These are phyloP conservation scores for Eleginops maclovinus DNA, from an alignment of 2,113 vertebrate genomes.

Conservation along the genomic window DNA sequence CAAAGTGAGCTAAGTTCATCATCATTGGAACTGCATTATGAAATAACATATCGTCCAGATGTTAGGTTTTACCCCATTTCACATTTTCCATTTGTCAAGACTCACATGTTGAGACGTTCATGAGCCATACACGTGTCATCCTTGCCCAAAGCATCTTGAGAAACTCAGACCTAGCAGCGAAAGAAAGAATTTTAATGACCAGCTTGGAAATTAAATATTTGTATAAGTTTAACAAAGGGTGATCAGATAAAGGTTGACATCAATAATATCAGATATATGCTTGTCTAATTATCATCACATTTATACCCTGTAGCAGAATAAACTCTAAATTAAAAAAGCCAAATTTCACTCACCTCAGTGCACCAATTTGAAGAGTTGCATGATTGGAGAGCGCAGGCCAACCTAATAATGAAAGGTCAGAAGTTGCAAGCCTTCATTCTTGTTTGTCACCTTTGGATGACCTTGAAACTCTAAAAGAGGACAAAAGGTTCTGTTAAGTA, in stretches of 20 bases:
- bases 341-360: too few species aligned
- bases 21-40: slow-evolving; percentile 75
- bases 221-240: too few species aligned
- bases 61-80: slow-evolving; percentile 65
- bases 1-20: slow-evolving; percentile 89
- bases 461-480: neutral
- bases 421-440: accelerated
- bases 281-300: slow-evolving; percentile 56
- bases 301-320: too few species aligned
- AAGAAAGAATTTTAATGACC: too few species aligned
- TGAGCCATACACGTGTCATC: neutral
- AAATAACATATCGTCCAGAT: slow-evolving; percentile 56
- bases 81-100: neutral
- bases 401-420: too few species aligned
- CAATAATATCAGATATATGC: slow-evolving; percentile 77
- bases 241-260: slow-evolving; percentile 34
- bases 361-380: too few species aligned
- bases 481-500: neutral
- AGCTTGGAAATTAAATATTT: too few species aligned
- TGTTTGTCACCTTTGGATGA: neutral
- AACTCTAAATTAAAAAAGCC: too few species aligned
- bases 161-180: too few species aligned
- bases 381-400: too few species aligned
- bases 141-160: too few species aligned
- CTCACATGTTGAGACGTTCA: slow-evolving; percentile 25